phyloP scores from a whole-genome alignment of 2,888 invertebrate genomes.

The Exocentrus adspersus region DNA sequence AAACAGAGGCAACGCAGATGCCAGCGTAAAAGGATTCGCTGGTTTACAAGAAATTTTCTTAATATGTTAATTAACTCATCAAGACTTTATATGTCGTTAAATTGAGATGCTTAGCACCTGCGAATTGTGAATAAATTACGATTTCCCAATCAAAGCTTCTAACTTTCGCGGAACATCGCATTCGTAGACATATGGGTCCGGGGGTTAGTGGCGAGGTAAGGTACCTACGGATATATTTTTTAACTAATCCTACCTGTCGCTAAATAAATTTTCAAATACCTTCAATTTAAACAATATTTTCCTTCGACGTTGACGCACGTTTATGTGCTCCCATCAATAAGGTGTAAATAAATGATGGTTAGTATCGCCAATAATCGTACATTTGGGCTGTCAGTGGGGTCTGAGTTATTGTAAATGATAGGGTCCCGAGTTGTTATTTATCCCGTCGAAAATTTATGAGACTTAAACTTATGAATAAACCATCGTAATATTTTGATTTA shows the following conservation, averaged over 20 bases:
- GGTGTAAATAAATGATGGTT: slow-evolving; percentile 29
- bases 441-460: slow-evolving; percentile 35
- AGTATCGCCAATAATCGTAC: slow-evolving; percentile 31
- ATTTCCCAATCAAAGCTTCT: too few species aligned
- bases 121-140: too few species aligned
- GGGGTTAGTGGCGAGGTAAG: too few species aligned
- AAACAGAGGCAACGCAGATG: not conserved
- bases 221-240: too few species aligned
- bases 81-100: not conserved
- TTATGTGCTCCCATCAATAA: slow-evolving; percentile 17
- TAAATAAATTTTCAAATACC: too few species aligned
- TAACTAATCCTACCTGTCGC: too few species aligned
- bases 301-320: slow-evolving; percentile 4
- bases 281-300: not conserved
- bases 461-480: slow-evolving; percentile 32
- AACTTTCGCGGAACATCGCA: too few species aligned
- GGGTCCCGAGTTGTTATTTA: slow-evolving; percentile 25
- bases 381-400: slow-evolving; percentile 20
- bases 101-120: not conserved
- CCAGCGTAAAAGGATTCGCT: not conserved
- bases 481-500: slow-evolving; percentile 28
- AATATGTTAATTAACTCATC: too few species aligned
- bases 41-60: too few species aligned
- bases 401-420: slow-evolving; percentile 33
- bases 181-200: too few species aligned